Conservation (phyloP, 2,797 vertebrate genomes). For the Sebastes kiyomatsui region DNA sequence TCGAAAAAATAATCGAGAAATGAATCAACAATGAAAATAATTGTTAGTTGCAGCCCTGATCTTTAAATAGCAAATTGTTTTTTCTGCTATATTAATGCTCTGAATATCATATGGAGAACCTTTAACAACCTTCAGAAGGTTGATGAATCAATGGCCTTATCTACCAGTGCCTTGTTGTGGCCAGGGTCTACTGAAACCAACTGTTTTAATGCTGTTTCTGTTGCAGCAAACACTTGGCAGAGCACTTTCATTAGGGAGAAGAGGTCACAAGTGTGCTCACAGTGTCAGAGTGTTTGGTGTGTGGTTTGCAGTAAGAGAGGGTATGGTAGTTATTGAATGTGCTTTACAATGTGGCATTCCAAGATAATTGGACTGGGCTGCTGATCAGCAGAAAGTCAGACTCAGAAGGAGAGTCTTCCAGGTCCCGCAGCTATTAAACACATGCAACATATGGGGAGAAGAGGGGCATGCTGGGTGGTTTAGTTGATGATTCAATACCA, state of each 20-base stretch:
- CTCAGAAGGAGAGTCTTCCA: conserved; percentile 4
- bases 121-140: conserved; percentile 13
- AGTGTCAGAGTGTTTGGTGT: conserved; percentile 29
- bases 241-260: conserved; percentile 48
- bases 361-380: conserved; percentile 61
- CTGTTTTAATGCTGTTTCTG: conserved; percentile 36
- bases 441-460: conserved; percentile 9
- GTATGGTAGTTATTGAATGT: conserved; percentile 46
- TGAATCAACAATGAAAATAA: no score
- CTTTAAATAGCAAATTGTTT: background rate
- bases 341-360: conserved; percentile 50
- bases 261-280: conserved; percentile 38
- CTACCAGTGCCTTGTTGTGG: conserved; percentile 8
- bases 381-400: conserved; percentile 61
- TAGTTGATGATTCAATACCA: background rate
- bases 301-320: conserved; percentile 37
- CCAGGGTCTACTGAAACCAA: conserved; percentile 4
- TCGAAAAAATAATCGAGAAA: no score
- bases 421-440: conserved; percentile 15
- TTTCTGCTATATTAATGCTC: background rate
- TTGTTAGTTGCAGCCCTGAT: no score
- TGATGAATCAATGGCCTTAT: conserved; percentile 27
- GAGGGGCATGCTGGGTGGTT: conserved; percentile 32
- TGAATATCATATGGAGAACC: background rate
- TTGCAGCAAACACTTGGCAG: conserved; percentile 31